These are phyloP conservation scores for Eulithis prunata DNA, from an alignment of 2,888 invertebrate genomes.

Conservation along the genomic window DNA sequence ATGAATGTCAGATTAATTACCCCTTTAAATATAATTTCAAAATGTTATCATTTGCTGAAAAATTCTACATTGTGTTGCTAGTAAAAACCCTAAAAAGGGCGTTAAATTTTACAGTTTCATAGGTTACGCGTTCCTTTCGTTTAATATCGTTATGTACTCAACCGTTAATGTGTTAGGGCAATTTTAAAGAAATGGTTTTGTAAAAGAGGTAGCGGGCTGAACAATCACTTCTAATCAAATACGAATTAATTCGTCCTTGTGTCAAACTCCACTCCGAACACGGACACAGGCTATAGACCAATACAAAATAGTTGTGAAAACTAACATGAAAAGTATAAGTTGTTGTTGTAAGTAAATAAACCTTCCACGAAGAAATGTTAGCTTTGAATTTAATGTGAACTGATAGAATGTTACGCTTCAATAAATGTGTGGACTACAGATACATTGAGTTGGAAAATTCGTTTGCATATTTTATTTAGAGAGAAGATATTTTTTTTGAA, in stretches of 20 bases:
- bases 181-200: neutral
- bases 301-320: neutral
- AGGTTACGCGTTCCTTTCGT: too few relatives aligned
- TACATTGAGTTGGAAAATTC: slow-evolving; percentile 13
- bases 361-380: slow-evolving; percentile 7
- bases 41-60: too few relatives aligned
- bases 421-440: slow-evolving; percentile 16
- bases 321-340: neutral
- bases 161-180: neutral
- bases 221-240: neutral
- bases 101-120: too few relatives aligned
- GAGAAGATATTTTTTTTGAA: neutral
- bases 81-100: too few relatives aligned
- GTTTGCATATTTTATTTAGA: slow-evolving; percentile 20
- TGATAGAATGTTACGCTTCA: slow-evolving; percentile 22
- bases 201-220: neutral
- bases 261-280: neutral
- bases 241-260: too few relatives aligned
- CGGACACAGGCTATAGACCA: too few relatives aligned
- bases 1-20: too few relatives aligned
- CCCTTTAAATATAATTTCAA: too few relatives aligned
- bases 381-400: slow-evolving; percentile 13
- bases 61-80: too few relatives aligned
- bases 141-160: neutral
- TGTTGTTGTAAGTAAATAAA: slow-evolving; percentile 13